Evolutionary conservation across 2,888 invertebrate genomes (phyloP), one percentile per base, ranked within the genome.

Genomic region (Theristus sp.): DNA sequence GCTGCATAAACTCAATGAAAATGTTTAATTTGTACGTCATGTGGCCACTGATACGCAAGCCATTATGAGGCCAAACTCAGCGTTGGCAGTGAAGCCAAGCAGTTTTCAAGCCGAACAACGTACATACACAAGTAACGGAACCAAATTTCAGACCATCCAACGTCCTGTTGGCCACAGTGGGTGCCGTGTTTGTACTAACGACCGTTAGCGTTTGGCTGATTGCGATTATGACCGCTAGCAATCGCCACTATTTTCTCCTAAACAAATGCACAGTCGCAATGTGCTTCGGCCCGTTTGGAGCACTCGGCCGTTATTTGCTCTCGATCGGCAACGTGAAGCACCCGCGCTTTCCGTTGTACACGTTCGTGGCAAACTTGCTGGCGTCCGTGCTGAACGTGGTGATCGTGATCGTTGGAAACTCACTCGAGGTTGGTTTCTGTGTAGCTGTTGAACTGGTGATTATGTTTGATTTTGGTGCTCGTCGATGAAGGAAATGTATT

Each of bases 251-350:
- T n/a, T n/a, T n/a, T n/a, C 3, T 24, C n/a, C 3, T 3, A 3
- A 10, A 49, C 2, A 49, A 49, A 49, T 3, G 6, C 49, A 20
- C 20, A 20, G 26, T 59, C 17, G 47, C 59, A 6, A 49, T 10
- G 25, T n/a, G 22, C 52, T 59, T 59, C n/a, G 59, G 56, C 2
- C 59, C 59, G 6, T 6, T 59, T 20, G 59, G 59, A 10, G 59
- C 59, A 1, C 22, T 47, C 3, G 22, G n/a, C 17, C 55, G 59
- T 2, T 59, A 52, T 27, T 25, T 25, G 28, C 54, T 59, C 6
- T 24, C 26, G 17, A 13, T 52, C 26, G 56, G 28, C 27, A 59
- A 59, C 46, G 20, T 6, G 2, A 17, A n/a, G 22, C 28, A 52
- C 26, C 52, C 59, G 13, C 52, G 56, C 25, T 59, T 59, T 26